Conservation (phyloP, 2,113 vertebrate species). For the Sphyrna mokarran region DNA sequence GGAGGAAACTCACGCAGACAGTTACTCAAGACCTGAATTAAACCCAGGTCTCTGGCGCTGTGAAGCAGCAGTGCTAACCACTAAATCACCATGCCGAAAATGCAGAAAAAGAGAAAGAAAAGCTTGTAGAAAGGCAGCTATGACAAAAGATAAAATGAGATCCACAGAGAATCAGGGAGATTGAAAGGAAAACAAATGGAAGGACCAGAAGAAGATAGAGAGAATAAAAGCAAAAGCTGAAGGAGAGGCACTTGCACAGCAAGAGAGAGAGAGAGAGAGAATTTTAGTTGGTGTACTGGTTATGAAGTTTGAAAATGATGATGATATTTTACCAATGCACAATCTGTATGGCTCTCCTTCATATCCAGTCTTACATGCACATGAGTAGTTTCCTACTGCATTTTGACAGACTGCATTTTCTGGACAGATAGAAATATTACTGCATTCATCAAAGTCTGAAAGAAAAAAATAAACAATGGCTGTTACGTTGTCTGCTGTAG, state of each 20-base stretch:
- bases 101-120: neutral
- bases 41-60: no score
- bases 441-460: constrained; percentile 37
- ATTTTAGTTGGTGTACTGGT: no score
- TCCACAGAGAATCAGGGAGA: neutral
- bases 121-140: neutral
- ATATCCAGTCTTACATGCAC: constrained; percentile 32
- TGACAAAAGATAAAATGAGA: neutral
- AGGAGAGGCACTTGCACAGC: neutral
- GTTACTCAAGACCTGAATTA: no score
- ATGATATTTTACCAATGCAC: constrained; percentile 12
- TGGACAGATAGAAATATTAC: constrained; percentile 21
- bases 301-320: no score
- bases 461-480: neutral
- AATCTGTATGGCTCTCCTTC: constrained; percentile 8
- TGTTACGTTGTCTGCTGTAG: neutral
- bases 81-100: no score
- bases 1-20: no score
- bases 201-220: neutral
- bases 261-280: neutral
- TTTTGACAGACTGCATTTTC: constrained; percentile 28
- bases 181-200: neutral
- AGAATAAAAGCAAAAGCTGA: neutral
- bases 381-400: constrained; percentile 21
- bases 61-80: no score